Conservation (phyloP, 2,888 invertebrate genomes). For the Yponomeuta cagnagella region DNA sequence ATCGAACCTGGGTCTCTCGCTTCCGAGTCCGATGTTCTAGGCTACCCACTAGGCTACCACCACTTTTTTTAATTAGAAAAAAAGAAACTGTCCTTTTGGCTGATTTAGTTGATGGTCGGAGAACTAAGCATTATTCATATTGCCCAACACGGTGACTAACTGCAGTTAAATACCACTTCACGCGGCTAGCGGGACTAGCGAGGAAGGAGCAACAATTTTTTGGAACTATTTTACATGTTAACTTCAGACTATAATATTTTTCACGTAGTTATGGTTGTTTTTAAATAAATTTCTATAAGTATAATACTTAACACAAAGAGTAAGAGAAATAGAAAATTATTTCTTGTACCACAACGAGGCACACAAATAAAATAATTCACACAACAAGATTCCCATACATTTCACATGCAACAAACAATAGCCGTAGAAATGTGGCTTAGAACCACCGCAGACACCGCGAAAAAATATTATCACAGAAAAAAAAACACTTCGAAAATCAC, state of each 20-base stretch:
- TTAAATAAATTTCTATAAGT: too few relatives aligned
- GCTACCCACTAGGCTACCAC: too few relatives aligned
- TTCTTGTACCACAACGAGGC: conserved; percentile 19
- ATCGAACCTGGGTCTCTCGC: too few relatives aligned
- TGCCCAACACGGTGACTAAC: conserved; percentile 29
- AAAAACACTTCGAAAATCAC: conserved; percentile 20
- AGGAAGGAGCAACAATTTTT: background rate
- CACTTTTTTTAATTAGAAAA: background rate
- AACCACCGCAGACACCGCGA: conserved; percentile 41
- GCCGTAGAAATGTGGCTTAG: conserved; percentile 60
- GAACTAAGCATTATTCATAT: conserved; percentile 36
- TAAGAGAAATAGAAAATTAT: conserved; percentile 19
- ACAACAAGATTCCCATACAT: conserved; percentile 21
- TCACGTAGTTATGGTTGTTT: too few relatives aligned
- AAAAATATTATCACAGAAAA: conserved; percentile 4
- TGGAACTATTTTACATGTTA: background rate
- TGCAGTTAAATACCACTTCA: conserved; percentile 9
- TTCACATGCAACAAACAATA: conserved; percentile 48
- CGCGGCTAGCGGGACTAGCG: background rate
- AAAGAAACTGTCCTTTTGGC: background rate
- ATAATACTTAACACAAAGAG: conserved; percentile 14
- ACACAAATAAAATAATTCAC: conserved; percentile 15
- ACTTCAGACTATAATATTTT: background rate
- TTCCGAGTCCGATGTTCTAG: too few relatives aligned
- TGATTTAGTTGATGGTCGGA: conserved; percentile 16